Percentiles rank a stretch among this genome's conserved stretches.
Conservation (phyloP, 2,113 vertebrate genomes). For the Cheirogaleus medius region DNA sequence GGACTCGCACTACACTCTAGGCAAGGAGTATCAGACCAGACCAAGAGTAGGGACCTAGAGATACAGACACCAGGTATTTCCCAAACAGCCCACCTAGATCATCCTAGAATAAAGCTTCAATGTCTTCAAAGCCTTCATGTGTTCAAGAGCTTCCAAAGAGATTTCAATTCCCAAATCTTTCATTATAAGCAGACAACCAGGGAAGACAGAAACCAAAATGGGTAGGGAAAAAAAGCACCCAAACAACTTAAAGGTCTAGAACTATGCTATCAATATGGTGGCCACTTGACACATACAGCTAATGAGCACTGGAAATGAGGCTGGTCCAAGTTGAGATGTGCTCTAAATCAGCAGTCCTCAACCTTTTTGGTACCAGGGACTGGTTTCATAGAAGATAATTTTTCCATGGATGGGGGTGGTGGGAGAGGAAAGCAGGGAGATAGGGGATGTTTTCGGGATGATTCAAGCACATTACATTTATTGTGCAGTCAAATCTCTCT, state of each 20-base stretch:
- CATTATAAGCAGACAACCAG: background rate
- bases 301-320: background rate
- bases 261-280: background rate
- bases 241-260: background rate
- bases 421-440: too few relatives aligned
- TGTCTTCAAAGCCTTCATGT: background rate
- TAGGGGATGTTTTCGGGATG: too few relatives aligned
- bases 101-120: background rate
- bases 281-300: background rate
- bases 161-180: conserved; percentile 13
- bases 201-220: conserved; percentile 10
- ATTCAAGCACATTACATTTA: too few relatives aligned
- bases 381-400: too few relatives aligned
- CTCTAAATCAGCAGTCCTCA: background rate
- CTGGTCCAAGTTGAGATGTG: background rate
- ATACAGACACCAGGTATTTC: background rate
- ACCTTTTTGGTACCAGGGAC: too few relatives aligned
- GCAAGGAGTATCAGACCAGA: background rate
- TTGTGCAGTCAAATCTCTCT: too few relatives aligned
- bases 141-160: conserved; percentile 10
- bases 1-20: background rate
- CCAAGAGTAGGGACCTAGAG: background rate
- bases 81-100: background rate
- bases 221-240: background rate
- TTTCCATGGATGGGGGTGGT: too few relatives aligned